Conservation (phyloP, 2,113 vertebrate genomes). For the Gallinago undulata region DNA sequence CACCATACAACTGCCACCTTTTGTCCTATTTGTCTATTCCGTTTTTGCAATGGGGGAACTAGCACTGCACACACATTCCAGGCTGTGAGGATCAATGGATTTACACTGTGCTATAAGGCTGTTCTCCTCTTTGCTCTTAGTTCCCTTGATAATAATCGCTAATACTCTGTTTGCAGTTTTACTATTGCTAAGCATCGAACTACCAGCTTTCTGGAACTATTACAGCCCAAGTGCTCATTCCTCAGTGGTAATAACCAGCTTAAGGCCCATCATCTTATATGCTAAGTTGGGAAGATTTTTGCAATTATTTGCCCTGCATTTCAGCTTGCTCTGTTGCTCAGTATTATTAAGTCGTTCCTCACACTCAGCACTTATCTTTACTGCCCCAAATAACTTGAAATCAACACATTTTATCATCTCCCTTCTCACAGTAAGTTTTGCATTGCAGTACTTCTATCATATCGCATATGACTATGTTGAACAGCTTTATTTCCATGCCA, state of each 20-base stretch:
- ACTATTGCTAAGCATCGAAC: background rate
- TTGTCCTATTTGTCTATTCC: background rate
- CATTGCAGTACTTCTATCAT: background rate
- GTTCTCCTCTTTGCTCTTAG: background rate
- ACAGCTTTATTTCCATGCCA: background rate
- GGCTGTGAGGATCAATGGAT: background rate
- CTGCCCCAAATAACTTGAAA: background rate
- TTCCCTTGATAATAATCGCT: background rate
- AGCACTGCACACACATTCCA: background rate
- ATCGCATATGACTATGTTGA: background rate
- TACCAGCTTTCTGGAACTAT: background rate
- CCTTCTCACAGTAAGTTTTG: background rate
- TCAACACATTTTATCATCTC: background rate
- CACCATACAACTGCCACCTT: background rate
- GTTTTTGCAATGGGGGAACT: background rate
- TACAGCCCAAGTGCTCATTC: background rate
- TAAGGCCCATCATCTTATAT: background rate
- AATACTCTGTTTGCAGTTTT: background rate
- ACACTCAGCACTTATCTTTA: background rate
- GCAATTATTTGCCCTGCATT: background rate
- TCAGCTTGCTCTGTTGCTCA: background rate
- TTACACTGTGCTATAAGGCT: background rate
- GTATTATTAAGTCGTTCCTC: background rate
- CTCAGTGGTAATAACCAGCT: background rate
- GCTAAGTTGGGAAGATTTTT: background rate